Evolutionary conservation across 2,113 vertebrate species (phyloP).

Genomic region (Clarias magur): DNA sequence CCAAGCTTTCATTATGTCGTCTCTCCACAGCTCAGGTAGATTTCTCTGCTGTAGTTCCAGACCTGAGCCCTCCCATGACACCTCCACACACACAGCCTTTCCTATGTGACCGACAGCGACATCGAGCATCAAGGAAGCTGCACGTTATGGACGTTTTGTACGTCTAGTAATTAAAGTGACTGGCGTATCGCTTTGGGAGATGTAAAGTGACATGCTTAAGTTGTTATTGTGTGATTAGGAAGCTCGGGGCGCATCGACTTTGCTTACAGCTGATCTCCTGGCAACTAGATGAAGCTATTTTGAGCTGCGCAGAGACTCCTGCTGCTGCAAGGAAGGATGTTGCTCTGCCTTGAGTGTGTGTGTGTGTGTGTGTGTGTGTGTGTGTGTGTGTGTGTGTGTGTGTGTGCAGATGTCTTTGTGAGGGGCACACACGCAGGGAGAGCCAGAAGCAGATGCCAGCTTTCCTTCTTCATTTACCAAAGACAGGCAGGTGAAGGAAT

Average conservation of each 20-base stretch:
- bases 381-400: slow-evolving; percentile 24
- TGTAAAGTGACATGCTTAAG: slow-evolving; percentile 21
- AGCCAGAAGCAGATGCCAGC: slow-evolving; percentile 32
- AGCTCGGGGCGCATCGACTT: slow-evolving; percentile 9
- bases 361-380: slow-evolving; percentile 17
- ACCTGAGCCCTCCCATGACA: neutral
- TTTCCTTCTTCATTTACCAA: slow-evolving; percentile 15
- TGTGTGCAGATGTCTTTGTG: slow-evolving; percentile 11
- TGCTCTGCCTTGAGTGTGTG: neutral
- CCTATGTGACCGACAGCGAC: neutral
- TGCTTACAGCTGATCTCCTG: slow-evolving; percentile 60
- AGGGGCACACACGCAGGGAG: neutral
- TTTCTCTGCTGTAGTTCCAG: neutral
- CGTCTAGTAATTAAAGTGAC: neutral
- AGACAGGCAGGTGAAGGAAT: neutral
- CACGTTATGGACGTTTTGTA: neutral
- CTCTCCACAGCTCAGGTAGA: neutral
- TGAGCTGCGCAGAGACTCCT: slow-evolving; percentile 55
- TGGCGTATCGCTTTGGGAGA: neutral
- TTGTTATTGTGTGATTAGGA: slow-evolving; percentile 32
- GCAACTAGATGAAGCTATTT: slow-evolving; percentile 75
- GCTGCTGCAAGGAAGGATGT: slow-evolving; percentile 32
- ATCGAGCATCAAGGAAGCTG: neutral
- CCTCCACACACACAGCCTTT: neutral
- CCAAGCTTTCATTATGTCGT: neutral